Base-by-base conservation (phyloP, 2,797 vertebrate genomes). In the Pangasius larnaudii region DNA sequence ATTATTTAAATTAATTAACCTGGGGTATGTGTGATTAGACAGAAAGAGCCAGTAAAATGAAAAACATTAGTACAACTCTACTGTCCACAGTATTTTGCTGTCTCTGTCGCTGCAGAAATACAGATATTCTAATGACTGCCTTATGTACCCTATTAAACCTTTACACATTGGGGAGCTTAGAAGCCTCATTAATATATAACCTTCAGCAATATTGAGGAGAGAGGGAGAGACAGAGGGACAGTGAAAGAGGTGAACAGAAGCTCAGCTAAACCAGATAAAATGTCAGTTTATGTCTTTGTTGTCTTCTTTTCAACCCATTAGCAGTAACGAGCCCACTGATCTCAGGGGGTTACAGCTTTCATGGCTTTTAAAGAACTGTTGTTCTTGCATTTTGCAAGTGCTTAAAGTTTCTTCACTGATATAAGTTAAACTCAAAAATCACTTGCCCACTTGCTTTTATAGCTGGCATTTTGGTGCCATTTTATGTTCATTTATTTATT, bases 211-310 rank as follows among this genome's bases (percentile, higher is more conserved):
- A 85, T 83, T 82, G 53, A 83, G n/a, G 33, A 27, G 67, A 79
- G 65, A 67, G 3, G 30, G 65, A 87, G 49, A 30, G 65, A 88
- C 24, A 16, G 58, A 77, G 58, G 42, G 69, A 71, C 18, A 39
- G 63, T 19, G 36, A 89, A 46, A 49, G 49, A 86, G 84, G 77
- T 84, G 82, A 72, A 72, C 74, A 86, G 61, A 83, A 86, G 72
- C 86, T 49, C 14, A 71, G 61, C 81, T 85, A 81, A 90, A 87
- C 75, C 77, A 83, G 89, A 71, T 86, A 86, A 92, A 91, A 90
- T 84, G 88, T 87, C 89, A 91, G 36, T 89, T 92, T 87, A 89
- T 89, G 65, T 80, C 78, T 90, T 91, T 89, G 88, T 89, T 91
- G 86, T 86, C 75, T 86, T 81, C 71, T 74, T 89, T 90, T 86